A percentile compares a stretch with the other conserved stretches of the same genome.
Conservation (phyloP, 2,113 vertebrate species). For the Forbesichthys papilliferus region DNA sequence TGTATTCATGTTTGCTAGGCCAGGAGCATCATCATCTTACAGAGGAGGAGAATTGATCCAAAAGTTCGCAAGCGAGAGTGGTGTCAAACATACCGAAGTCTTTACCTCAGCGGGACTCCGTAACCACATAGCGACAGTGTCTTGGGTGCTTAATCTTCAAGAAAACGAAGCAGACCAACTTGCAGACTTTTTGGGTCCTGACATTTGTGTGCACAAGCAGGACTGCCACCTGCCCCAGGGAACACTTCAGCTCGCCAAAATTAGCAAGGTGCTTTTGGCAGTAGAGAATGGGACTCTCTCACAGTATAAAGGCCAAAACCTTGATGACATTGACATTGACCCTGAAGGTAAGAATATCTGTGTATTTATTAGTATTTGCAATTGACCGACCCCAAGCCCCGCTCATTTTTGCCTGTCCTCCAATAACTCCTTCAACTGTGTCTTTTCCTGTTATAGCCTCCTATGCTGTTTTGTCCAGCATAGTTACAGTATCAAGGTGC, state of each 20-base stretch:
- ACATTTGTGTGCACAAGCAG: background rate
- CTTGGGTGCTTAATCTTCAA: conserved; percentile 10
- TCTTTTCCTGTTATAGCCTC: background rate
- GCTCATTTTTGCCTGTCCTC: too few species aligned
- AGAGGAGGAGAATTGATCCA: conserved; percentile 28
- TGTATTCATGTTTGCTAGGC: conserved; percentile 31
- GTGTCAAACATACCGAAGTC: conserved; percentile 12
- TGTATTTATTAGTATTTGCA: background rate
- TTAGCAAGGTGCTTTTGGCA: conserved; percentile 1
- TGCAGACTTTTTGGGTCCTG: background rate
- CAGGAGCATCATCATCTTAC: conserved; percentile 25
- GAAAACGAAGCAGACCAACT: conserved; percentile 7
- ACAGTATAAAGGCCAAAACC: conserved; percentile 5
- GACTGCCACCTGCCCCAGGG: background rate
- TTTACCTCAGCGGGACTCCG: conserved; percentile 3
- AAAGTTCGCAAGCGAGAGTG: conserved; percentile 30
- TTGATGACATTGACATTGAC: conserved; percentile 7
- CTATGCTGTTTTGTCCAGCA: too few species aligned
- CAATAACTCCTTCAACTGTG: too few species aligned
- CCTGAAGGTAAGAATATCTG: conserved; percentile 3
- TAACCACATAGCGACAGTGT: conserved; percentile 2
- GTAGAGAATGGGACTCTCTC: conserved; percentile 3
- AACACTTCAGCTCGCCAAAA: background rate
- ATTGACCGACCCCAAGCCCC: too few species aligned
- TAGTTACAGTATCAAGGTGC: too few species aligned